Evolutionary conservation across 2,113 vertebrate genomes (phyloP).

Genomic region (Embiotoca jacksoni): DNA sequence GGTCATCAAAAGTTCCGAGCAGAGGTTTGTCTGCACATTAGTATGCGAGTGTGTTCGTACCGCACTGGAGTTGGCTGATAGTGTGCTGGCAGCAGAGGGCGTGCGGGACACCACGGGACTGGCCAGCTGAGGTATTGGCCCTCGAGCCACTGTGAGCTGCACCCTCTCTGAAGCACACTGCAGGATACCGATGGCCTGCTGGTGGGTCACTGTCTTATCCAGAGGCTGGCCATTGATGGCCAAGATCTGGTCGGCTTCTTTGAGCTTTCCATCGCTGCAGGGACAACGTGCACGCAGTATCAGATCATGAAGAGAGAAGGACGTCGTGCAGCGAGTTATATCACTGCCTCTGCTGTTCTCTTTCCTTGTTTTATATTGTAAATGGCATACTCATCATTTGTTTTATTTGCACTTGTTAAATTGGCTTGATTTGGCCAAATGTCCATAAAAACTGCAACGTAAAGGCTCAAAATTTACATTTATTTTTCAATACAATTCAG

Average conservation of each 20-base stretch:
- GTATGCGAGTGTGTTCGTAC: slow-evolving; percentile 72
- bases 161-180: slow-evolving; percentile 92
- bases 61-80: slow-evolving; percentile 93
- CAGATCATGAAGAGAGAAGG: no score
- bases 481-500: background rate
- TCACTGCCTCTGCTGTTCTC: no score
- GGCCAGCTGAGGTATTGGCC: slow-evolving; percentile 88
- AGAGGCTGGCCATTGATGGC: slow-evolving; percentile 92
- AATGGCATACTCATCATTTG: no score
- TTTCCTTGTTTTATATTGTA: no score
- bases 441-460: no score
- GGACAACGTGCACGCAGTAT: background rate
- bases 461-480: background rate
- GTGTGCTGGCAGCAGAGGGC: slow-evolving; percentile 93
- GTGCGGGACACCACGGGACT: slow-evolving; percentile 93
- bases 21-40: background rate
- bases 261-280: slow-evolving; percentile 91
- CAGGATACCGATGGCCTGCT: slow-evolving; percentile 92
- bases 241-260: slow-evolving; percentile 95
- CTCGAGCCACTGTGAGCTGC: slow-evolving; percentile 90
- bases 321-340: no score
- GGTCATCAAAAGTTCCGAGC: background rate
- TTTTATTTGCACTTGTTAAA: no score
- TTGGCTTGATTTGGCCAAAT: no score
- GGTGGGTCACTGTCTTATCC: slow-evolving; percentile 95